phyloP scores from a whole-genome alignment of 2,888 invertebrate species.

The Lingula anatina region DNA sequence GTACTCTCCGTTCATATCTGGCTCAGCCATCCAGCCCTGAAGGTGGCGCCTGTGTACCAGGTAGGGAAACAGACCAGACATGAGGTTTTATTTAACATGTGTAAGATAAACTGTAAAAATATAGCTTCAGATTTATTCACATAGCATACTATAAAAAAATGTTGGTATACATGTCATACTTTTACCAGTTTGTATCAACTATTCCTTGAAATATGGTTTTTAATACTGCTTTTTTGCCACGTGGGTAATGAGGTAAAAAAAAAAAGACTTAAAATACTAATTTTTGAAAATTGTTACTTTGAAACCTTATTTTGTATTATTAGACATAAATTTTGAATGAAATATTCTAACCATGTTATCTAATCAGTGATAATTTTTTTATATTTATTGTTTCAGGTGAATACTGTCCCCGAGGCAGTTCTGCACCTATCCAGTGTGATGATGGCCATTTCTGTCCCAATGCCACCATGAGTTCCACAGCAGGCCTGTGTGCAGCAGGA shows the following conservation, averaged over 20 bases:
- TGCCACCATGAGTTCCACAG: conserved; percentile 23
- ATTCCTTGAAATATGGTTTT: no score
- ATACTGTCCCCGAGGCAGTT: conserved; percentile 42
- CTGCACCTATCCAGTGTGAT: conserved; percentile 30
- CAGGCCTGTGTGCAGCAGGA: conserved; percentile 36
- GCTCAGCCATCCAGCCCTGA: conserved; percentile 35
- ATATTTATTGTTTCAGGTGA: conserved; percentile 21
- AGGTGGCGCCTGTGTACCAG: conserved; percentile 42
- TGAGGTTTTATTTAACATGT: no score
- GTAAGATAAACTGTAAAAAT: neutral
- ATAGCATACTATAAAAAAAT: neutral
- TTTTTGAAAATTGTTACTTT: no score
- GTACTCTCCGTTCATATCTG: conserved; percentile 28
- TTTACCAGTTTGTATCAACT: no score
- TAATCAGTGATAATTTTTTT: neutral
- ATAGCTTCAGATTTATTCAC: neutral
- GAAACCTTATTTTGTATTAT: no score
- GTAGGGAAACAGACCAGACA: no score
- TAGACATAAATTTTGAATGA: no score
- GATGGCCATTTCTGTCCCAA: conserved; percentile 34
- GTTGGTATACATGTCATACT: neutral
- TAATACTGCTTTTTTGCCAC: no score
- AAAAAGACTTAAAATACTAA: no score
- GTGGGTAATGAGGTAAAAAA: no score
- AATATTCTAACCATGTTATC: neutral